Evolutionary conservation across 2,888 invertebrate species (phyloP).

Genomic region (Caenorhabditis sp.): DNA sequence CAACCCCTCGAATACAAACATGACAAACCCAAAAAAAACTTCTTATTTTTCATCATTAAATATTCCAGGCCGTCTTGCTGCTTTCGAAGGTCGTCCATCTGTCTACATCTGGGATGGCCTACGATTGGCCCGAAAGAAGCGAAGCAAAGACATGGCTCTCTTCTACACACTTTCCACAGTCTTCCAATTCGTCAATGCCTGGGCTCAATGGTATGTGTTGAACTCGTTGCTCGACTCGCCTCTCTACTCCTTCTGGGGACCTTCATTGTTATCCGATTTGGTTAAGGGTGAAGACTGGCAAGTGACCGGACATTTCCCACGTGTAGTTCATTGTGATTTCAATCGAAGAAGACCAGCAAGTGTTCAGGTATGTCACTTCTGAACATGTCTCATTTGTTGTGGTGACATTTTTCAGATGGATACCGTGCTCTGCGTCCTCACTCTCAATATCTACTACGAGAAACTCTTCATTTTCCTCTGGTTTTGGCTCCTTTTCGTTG

Average conservation of each 20-base stretch:
- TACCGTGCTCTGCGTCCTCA: conserved; percentile 69
- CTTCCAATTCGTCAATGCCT: conserved; percentile 63
- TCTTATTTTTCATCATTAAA: background rate
- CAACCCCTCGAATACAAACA: no score
- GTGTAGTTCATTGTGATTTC: conserved; percentile 70
- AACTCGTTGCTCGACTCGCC: conserved; percentile 65
- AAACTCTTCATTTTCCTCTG: conserved; percentile 70
- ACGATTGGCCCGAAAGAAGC: conserved; percentile 59
- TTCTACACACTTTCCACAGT: conserved; percentile 63
- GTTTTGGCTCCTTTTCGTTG: conserved; percentile 70
- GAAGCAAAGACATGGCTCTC: conserved; percentile 54
- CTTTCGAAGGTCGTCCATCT: conserved; percentile 62
- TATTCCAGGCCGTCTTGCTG: conserved; percentile 40
- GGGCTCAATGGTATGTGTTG: conserved; percentile 58
- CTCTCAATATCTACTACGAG: conserved; percentile 71
- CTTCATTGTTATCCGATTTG: conserved; percentile 61
- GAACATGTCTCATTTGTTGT: no score
- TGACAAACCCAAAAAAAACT: no score
- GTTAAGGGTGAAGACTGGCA: conserved; percentile 66
- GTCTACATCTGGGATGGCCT: conserved; percentile 69
- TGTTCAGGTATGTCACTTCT: conserved; percentile 61
- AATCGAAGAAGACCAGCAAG: conserved; percentile 61
- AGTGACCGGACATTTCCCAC: conserved; percentile 67
- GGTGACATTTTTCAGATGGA: conserved; percentile 60
- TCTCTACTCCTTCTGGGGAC: conserved; percentile 63